These are phyloP conservation scores for Barnardius zonarius DNA, from an alignment of 2,113 vertebrate species.

Conservation along the genomic window DNA sequence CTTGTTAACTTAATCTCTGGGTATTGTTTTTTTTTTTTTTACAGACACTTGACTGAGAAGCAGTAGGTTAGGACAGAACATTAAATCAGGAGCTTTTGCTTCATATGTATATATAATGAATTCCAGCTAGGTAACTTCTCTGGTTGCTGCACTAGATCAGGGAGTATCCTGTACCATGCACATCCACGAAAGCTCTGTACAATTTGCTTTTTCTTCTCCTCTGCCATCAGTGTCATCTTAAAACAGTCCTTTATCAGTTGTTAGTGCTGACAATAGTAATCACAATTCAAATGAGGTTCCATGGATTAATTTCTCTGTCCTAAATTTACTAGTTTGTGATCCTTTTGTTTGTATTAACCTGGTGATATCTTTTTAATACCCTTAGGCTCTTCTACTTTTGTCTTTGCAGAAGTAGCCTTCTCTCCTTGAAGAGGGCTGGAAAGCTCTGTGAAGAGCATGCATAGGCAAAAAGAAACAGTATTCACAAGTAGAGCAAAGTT, in stretches of 20 bases:
- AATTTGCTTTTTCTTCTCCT: not conserved
- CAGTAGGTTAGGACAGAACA: not conserved
- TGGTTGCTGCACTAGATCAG: not conserved
- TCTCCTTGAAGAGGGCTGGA: not conserved
- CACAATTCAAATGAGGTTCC: not conserved
- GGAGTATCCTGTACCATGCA: not conserved
- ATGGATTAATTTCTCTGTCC: not conserved
- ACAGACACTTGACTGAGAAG: not conserved
- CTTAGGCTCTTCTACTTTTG: not conserved
- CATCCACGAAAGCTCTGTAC: not conserved
- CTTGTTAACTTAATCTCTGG: slow-evolving; percentile 20
- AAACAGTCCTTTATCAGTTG: not conserved
- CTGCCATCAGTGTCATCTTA: not conserved
- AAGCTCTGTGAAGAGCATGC: not conserved
- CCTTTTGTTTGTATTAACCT: not conserved
- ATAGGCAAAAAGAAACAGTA: not conserved
- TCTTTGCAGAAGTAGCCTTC: not conserved
- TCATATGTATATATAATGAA: not conserved
- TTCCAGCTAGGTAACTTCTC: not conserved
- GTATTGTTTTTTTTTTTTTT: not conserved
- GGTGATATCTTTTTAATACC: not conserved
- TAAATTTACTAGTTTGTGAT: not conserved
- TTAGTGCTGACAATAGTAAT: not conserved
- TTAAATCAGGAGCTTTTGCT: not conserved
- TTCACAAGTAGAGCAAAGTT: not conserved